Percentiles rank a stretch among this genome's conserved stretches.
phyloP scores from a whole-genome alignment of 2,113 vertebrate species.

The Nesoenas mayeri region DNA sequence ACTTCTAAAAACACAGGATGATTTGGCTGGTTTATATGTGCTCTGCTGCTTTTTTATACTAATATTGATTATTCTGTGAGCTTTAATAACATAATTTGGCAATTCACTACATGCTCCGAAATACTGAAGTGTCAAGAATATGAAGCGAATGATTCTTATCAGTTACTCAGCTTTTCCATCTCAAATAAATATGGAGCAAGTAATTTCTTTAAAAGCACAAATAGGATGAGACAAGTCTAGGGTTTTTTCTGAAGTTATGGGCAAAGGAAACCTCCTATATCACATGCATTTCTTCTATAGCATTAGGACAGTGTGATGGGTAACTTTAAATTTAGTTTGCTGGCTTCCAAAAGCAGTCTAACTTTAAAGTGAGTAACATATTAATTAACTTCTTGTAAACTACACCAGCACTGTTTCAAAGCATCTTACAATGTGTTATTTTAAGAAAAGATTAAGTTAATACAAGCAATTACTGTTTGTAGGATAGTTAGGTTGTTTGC shows the following conservation, averaged over 20 bases:
- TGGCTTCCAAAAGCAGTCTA: not conserved
- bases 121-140: not conserved
- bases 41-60: not conserved
- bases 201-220: not conserved
- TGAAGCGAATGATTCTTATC: not conserved
- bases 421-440: not conserved
- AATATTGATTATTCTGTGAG: not conserved
- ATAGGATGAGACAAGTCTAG: not conserved
- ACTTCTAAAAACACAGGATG: not conserved
- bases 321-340: not conserved
- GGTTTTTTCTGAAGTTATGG: fast-evolving
- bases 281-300: fast-evolving
- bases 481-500: not conserved
- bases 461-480: not conserved
- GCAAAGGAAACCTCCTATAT: not conserved
- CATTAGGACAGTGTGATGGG: not conserved
- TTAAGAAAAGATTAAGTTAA: not conserved
- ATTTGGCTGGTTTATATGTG: not conserved
- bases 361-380: not conserved
- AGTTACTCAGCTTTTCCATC: not conserved
- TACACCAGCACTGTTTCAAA: not conserved
- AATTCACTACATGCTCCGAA: not conserved
- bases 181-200: not conserved
- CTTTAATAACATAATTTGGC: not conserved
- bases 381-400: not conserved